Conservation (phyloP, 2,797 vertebrate genomes). For the Cercopithecus hamlyni region DNA sequence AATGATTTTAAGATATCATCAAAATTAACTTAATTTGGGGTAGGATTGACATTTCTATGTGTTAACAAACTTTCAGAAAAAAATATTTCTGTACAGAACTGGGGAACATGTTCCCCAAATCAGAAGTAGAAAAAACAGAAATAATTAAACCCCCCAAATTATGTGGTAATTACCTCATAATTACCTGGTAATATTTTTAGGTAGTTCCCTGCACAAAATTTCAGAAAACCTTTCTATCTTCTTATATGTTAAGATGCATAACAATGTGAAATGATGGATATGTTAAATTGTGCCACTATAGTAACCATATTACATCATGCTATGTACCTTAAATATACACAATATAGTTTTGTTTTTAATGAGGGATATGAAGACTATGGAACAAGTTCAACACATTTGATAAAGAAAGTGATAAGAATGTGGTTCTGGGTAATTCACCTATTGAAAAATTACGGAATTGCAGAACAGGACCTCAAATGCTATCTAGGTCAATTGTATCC, state of each 20-base stretch:
- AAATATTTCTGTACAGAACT: background rate
- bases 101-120: background rate
- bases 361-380: background rate
- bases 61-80: background rate
- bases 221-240: background rate
- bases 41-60: background rate
- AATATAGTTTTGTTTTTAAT: background rate
- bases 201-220: background rate
- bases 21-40: background rate
- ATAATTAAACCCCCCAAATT: background rate
- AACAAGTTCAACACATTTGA: background rate
- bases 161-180: background rate
- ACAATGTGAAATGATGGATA: background rate
- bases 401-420: background rate
- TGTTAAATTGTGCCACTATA: background rate
- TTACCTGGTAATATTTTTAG: background rate
- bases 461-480: background rate
- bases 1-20: background rate
- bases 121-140: background rate
- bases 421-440: background rate
- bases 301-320: background rate
- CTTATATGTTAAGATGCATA: background rate
- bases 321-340: background rate
- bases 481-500: accelerated
- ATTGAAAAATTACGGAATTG: background rate